A percentile compares a stretch with the other conserved stretches of the same genome.
Evolutionary conservation across 2,888 invertebrate species (phyloP).

Genomic region (Acleris laterana): DNA sequence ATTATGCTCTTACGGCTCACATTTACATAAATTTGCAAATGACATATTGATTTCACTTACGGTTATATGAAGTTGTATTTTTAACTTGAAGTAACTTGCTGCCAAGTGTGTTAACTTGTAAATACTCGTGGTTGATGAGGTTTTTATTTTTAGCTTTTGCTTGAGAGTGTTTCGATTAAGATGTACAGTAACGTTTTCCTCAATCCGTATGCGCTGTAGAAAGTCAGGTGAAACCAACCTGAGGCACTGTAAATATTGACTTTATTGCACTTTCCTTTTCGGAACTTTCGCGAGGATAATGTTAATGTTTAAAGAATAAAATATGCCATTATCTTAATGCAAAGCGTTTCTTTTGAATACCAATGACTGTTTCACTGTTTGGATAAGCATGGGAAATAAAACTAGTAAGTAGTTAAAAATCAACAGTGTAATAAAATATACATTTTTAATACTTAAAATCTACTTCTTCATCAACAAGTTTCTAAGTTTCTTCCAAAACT

Average conservation of each 20-base stretch:
- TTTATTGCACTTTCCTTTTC: slow-evolving; percentile 65
- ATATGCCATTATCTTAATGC: neutral
- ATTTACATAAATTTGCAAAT: slow-evolving; percentile 23
- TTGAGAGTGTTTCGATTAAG: neutral
- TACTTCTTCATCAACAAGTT: slow-evolving; percentile 56
- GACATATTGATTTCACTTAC: slow-evolving; percentile 21
- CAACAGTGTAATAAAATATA: slow-evolving; percentile 13
- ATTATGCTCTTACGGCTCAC: slow-evolving; percentile 7
- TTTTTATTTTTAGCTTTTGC: neutral
- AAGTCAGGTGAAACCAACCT: slow-evolving; percentile 57
- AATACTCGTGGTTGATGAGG: neutral
- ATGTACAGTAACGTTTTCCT: slow-evolving; percentile 36
- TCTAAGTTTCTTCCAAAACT: slow-evolving; percentile 74
- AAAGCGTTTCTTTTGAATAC: slow-evolving; percentile 44
- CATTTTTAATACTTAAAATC: slow-evolving; percentile 16
- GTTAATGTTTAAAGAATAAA: slow-evolving; percentile 12
- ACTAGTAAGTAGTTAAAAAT: slow-evolving; percentile 29
- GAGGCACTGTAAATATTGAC: slow-evolving; percentile 58
- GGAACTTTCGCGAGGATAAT: slow-evolving; percentile 59
- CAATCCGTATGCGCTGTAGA: slow-evolving; percentile 49
- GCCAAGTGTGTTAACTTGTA: neutral
- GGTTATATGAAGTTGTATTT: slow-evolving; percentile 18
- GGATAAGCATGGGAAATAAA: slow-evolving; percentile 4
- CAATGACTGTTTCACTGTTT: slow-evolving; percentile 16
- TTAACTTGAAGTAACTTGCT: neutral